Percentiles rank a stretch among this genome's conserved stretches.
phyloP scores from a whole-genome alignment of 2,888 invertebrate species.

The Limnephilus auricula region DNA sequence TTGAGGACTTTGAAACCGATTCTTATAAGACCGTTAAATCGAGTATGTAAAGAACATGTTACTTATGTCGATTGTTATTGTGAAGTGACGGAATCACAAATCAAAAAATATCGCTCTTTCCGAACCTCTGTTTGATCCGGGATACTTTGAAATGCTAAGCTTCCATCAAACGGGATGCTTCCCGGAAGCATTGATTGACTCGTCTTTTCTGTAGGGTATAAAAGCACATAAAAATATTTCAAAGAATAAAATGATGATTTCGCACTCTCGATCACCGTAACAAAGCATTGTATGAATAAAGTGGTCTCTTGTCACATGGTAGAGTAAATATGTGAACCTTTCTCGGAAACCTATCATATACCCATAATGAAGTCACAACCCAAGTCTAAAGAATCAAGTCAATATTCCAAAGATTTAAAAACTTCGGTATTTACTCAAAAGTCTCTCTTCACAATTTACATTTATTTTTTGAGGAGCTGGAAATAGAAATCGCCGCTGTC shows the following conservation, averaged over 20 bases:
- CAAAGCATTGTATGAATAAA: slow-evolving; percentile 32
- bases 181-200: slow-evolving; percentile 37
- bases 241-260: slow-evolving; percentile 35
- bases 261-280: slow-evolving; percentile 23
- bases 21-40: background rate
- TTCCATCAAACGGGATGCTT: background rate
- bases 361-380: slow-evolving; percentile 27
- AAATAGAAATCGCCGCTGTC: slow-evolving; percentile 16
- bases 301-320: slow-evolving; percentile 24
- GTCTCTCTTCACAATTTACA: background rate
- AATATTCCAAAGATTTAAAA: background rate
- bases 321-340: slow-evolving; percentile 37
- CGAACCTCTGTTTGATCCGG: background rate
- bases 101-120: background rate
- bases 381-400: background rate
- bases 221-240: slow-evolving; percentile 5
- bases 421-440: slow-evolving; percentile 26
- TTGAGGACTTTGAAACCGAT: too few relatives aligned
- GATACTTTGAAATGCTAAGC: slow-evolving; percentile 32
- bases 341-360: slow-evolving; percentile 1
- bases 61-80: background rate
- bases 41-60: background rate
- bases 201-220: background rate
- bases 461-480: background rate
- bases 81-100: background rate